Percentiles rank a stretch among this genome's conserved stretches.
These are phyloP conservation scores for Neosilurus hyrtlii DNA, from an alignment of 2,797 vertebrate genomes.

Conservation along the genomic window DNA sequence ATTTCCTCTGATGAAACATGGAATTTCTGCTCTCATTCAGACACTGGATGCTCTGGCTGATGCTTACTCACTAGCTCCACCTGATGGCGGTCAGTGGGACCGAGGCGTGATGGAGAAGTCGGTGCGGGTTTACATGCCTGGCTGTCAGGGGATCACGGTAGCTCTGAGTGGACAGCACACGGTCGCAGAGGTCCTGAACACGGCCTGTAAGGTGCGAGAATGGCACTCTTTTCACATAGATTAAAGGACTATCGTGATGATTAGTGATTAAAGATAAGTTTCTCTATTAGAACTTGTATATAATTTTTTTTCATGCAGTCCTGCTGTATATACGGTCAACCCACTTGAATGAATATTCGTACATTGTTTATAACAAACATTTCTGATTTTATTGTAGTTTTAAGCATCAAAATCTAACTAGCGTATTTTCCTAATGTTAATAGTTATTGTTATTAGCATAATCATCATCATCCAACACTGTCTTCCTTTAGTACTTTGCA, in stretches of 20 bases:
- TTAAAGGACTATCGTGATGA: background rate
- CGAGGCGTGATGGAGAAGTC: constrained; percentile 65
- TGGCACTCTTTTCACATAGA: background rate
- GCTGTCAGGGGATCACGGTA: constrained; percentile 69
- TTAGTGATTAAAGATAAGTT: too few relatives aligned
- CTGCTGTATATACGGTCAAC: too few relatives aligned
- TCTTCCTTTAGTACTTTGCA: background rate
- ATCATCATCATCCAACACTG: background rate
- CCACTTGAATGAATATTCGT: too few relatives aligned
- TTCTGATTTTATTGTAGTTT: background rate
- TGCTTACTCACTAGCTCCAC: constrained; percentile 62
- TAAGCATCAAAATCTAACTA: background rate
- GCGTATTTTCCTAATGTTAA: background rate
- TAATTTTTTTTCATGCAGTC: too few relatives aligned
- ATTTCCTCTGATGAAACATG: constrained; percentile 69
- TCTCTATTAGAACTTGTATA: too few relatives aligned
- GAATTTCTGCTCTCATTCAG: constrained; percentile 58
- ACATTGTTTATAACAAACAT: background rate
- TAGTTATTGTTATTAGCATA: background rate
- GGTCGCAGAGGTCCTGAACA: constrained; percentile 74
- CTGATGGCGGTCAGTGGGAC: constrained; percentile 68
- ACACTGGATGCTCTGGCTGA: constrained; percentile 71
- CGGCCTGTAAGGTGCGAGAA: constrained; percentile 78
- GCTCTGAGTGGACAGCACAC: constrained; percentile 72
- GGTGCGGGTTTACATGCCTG: constrained; percentile 72